phyloP scores from a whole-genome alignment of 2,113 vertebrate species.

The Chitala chitala region DNA sequence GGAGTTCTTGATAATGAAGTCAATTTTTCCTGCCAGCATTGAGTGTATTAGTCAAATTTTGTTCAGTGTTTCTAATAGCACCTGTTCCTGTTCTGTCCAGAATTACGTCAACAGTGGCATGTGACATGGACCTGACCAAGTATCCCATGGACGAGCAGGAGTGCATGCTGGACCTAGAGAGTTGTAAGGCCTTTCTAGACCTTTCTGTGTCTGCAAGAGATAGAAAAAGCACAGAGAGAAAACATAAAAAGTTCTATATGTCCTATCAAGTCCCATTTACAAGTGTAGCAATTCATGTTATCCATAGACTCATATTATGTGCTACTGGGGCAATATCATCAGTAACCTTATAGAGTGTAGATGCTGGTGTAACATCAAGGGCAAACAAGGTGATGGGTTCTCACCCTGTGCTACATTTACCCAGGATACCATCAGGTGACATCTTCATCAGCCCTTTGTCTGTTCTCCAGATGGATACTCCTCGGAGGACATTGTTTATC shows the following conservation, averaged over 20 bases:
- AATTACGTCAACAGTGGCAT: constrained; percentile 91
- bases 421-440: neutral
- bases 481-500: constrained; percentile 90
- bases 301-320: too few species aligned
- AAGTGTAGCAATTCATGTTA: too few species aligned
- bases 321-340: too few species aligned
- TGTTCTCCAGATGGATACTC: constrained; percentile 83
- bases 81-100: constrained; percentile 44
- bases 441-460: neutral
- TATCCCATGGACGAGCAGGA: constrained; percentile 98
- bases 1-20: too few species aligned
- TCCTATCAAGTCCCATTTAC: too few species aligned
- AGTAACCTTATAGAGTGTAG: too few species aligned
- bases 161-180: constrained; percentile 91
- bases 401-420: neutral
- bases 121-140: constrained; percentile 97
- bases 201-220: neutral
- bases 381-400: too few species aligned
- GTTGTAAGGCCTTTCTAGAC: constrained; percentile 73
- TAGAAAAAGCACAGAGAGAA: neutral
- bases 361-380: too few species aligned
- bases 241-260: neutral
- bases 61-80: neutral
- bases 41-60: too few species aligned
- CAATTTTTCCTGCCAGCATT: too few species aligned